These are phyloP conservation scores for Myxocyprinus asiaticus DNA, from an alignment of 2,113 vertebrate genomes.

Conservation along the genomic window DNA sequence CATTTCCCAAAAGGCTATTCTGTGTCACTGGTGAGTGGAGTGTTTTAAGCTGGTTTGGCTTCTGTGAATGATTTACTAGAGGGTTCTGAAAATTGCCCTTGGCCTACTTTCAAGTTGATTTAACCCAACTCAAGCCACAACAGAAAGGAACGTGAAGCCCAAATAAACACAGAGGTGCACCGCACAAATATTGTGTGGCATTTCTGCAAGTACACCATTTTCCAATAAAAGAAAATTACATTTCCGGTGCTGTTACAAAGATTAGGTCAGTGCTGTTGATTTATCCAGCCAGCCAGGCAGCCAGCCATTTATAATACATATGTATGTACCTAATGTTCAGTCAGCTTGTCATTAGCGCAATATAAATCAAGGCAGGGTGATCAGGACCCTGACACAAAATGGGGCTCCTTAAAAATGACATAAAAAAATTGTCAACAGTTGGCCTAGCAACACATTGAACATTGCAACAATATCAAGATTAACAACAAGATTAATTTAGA, in stretches of 20 bases:
- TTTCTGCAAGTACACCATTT: not conserved
- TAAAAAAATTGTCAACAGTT: no score
- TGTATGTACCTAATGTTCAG: no score
- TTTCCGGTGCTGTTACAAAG: not conserved
- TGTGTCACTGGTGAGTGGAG: not conserved
- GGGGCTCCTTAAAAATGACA: no score
- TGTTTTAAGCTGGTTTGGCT: not conserved
- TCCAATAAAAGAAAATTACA: not conserved
- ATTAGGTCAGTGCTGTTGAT: not conserved
- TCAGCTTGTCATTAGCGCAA: no score
- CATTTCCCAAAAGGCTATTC: not conserved
- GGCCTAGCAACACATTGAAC: no score
- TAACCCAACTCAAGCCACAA: not conserved
- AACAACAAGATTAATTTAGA: no score
- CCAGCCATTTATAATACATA: no score
- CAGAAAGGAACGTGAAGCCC: not conserved
- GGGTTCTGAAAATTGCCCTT: not conserved
- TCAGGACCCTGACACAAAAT: no score
- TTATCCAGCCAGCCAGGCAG: no score
- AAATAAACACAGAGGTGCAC: conserved; percentile 4
- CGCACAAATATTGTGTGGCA: not conserved
- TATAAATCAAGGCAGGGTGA: no score
- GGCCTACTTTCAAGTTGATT: conserved; percentile 24
- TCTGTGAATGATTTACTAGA: conserved; percentile 21
- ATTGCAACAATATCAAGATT: no score